These are phyloP conservation scores for Ctenicera cuprea DNA, from an alignment of 2,888 invertebrate genomes.

Conservation along the genomic window DNA sequence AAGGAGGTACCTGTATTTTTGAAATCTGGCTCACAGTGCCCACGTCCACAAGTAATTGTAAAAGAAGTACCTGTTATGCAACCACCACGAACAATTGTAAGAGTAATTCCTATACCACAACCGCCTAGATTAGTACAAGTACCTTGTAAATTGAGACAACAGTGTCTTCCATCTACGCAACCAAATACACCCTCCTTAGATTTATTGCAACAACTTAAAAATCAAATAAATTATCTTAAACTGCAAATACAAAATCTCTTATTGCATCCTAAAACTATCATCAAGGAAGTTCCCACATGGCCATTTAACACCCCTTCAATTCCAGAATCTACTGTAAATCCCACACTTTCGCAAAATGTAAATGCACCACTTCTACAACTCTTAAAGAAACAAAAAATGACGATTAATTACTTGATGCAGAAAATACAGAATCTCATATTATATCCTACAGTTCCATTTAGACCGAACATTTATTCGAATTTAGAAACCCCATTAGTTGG, in stretches of 20 bases:
- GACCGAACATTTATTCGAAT: too few relatives aligned
- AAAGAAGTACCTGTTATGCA: not conserved
- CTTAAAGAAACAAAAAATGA: not conserved
- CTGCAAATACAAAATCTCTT: not conserved
- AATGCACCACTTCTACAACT: not conserved
- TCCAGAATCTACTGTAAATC: too few relatives aligned
- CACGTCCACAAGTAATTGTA: not conserved
- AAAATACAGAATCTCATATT: not conserved
- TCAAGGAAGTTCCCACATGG: not conserved
- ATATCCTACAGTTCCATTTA: not conserved
- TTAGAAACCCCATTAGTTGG: too few relatives aligned
- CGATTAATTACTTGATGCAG: not conserved
- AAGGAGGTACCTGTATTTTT: conserved; percentile 20
- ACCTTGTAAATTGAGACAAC: conserved; percentile 10
- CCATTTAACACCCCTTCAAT: too few relatives aligned
- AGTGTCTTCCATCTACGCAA: not conserved
- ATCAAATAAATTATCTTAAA: not conserved
- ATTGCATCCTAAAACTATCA: not conserved
- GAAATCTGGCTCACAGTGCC: not conserved
- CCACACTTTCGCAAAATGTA: not conserved
- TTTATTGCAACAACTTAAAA: too few relatives aligned
- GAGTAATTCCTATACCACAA: conserved; percentile 12
- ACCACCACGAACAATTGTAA: conserved; percentile 19
- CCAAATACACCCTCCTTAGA: too few relatives aligned
- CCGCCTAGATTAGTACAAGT: conserved; percentile 32